These are phyloP conservation scores for Entomobrya multifasciata DNA, from an alignment of 2,888 invertebrate genomes.

Conservation along the genomic window DNA sequence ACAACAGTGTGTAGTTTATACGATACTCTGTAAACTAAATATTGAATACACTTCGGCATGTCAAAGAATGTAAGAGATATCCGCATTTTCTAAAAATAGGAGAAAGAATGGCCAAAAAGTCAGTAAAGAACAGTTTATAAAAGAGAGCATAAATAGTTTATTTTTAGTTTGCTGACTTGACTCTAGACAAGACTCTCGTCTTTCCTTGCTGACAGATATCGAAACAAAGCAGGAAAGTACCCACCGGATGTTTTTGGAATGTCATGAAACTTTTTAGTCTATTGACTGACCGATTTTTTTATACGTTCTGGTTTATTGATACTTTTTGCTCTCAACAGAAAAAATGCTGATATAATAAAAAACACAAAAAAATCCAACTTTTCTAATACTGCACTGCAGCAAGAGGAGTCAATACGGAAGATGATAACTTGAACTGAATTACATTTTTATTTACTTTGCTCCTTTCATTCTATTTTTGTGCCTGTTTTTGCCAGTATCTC, in stretches of 20 bases:
- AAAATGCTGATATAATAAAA: not conserved
- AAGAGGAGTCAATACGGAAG: no score
- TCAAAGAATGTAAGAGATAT: no score
- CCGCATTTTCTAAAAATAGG: no score
- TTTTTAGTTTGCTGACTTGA: not conserved
- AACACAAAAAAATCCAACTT: not conserved
- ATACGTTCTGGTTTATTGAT: not conserved
- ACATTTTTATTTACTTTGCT: constrained; percentile 2
- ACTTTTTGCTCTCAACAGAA: not conserved
- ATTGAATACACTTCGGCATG: constrained; percentile 26
- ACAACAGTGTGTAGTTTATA: no score
- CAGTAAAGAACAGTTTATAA: not conserved
- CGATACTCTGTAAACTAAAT: constrained; percentile 42
- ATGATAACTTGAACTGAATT: constrained; percentile 3
- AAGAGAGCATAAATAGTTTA: not conserved
- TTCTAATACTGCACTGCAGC: no score
- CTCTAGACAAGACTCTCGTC: not conserved
- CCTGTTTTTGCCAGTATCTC: not conserved
- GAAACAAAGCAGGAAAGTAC: not conserved
- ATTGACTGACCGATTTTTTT: not conserved
- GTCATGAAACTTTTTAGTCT: not conserved
- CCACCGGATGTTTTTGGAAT: no score
- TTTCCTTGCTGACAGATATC: not conserved
- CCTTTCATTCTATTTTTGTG: not conserved
- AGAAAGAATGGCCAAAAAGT: not conserved